A percentile compares a stretch with the other conserved stretches of the same genome.
Conservation (phyloP, 2,797 vertebrate genomes). For the Margarornis squamiger region DNA sequence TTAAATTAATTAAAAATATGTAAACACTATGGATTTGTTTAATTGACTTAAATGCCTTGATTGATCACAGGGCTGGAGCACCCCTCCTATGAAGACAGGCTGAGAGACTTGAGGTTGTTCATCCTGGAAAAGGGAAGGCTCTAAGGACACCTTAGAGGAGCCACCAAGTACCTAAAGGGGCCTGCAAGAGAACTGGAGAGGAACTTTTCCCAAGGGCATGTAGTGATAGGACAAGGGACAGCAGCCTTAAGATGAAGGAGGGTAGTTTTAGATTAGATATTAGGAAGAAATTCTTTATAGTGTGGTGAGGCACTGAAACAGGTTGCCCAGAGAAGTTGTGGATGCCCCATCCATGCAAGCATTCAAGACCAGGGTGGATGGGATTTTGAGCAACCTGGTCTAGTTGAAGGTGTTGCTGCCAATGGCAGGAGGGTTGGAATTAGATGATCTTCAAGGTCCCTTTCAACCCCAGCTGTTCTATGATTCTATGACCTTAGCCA, state of each 20-base stretch:
- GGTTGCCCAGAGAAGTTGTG: background rate
- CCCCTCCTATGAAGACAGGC: background rate
- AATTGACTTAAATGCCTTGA: background rate
- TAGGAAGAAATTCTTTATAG: background rate
- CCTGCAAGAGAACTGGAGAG: background rate
- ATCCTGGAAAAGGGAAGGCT: background rate
- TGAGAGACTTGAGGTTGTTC: background rate
- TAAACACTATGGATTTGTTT: background rate
- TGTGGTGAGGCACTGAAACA: background rate
- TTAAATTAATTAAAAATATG: background rate
- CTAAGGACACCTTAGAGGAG: background rate
- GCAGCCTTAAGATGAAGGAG: background rate
- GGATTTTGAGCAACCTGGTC: background rate
- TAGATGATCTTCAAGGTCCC: background rate
- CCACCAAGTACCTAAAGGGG: background rate
- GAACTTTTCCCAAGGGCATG: background rate
- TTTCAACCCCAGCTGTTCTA: background rate
- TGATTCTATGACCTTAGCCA: background rate
- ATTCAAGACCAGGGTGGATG: background rate
- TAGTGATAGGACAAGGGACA: background rate
- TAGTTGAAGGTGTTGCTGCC: background rate
- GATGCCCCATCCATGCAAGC: background rate
- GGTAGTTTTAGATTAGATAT: background rate
- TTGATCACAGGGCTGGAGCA: background rate
- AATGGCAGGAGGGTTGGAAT: background rate